Percentiles rank a stretch among this genome's conserved stretches.
phyloP scores from a whole-genome alignment of 1,140 invertebrate genomes.

The Zaprionus tsacasi region DNA sequence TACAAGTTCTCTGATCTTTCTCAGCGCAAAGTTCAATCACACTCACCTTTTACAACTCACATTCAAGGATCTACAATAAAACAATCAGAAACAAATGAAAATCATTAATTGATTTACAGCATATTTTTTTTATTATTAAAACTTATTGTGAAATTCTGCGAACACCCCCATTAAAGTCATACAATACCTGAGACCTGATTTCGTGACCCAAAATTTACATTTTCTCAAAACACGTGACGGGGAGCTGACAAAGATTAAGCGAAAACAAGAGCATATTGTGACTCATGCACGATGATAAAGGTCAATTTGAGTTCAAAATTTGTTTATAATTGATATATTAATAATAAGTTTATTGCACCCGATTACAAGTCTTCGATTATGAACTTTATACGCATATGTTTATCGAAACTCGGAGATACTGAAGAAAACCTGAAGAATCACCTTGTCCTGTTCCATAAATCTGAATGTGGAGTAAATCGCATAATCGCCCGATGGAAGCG shows the following conservation, averaged over 20 bases:
- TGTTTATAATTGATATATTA: constrained; percentile 21
- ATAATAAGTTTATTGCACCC: constrained; percentile 4
- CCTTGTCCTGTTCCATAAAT: constrained; percentile 34
- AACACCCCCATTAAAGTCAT: not conserved
- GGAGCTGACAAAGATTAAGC: constrained; percentile 6
- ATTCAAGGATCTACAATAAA: not conserved
- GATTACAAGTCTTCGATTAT: not conserved
- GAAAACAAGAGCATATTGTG: constrained; percentile 1
- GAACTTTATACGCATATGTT: not conserved
- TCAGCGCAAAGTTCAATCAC: not conserved
- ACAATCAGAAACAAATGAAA: not conserved
- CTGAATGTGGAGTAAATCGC: constrained; percentile 64
- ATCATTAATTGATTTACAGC: constrained; percentile 1
- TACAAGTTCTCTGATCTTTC: not conserved
- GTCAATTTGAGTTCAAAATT: constrained; percentile 18
- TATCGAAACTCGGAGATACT: constrained; percentile 57
- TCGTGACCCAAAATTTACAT: constrained; percentile 34
- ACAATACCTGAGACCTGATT: constrained; percentile 23
- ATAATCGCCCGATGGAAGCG: constrained; percentile 66
- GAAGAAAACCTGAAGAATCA: constrained; percentile 63
- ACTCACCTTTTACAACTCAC: not conserved
- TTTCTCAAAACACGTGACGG: constrained; percentile 9
- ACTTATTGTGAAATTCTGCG: constrained; percentile 2
- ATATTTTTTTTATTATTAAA: constrained; percentile 12
- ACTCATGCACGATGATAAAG: constrained; percentile 10